Base-by-base conservation (phyloP, 2,113 vertebrate genomes). In the Crotalus horridus region DNA sequence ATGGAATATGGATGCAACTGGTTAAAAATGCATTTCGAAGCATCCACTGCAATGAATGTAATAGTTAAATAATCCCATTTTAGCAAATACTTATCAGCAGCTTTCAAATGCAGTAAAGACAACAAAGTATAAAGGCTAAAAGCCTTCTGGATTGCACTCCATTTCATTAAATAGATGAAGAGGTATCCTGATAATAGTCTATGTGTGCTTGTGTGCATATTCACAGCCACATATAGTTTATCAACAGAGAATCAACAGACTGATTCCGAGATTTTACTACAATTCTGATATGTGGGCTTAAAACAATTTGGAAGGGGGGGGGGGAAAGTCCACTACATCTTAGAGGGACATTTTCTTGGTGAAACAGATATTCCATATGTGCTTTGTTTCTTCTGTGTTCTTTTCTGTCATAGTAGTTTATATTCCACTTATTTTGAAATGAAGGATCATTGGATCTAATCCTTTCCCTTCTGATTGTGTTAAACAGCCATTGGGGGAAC, bases 1-100 rank as follows among this genome's bases (percentile, higher is more conserved):
- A 96, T 96, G 93, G 94, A 96, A 95, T 95, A 95, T 95, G 96
- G 96, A 97, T 95, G 94, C 92, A 56, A 95, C 96, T 95, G 96
- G 92, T 96, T 95, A 94, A 95, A 96, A 93, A 90, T 92, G 86
- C 33, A 87, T 88, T 95, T 96, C 91, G 89, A 87, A 89, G 93
- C 91, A 87, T 61, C 89, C 53, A 94, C 81, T 90, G 58, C 91
- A 95, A 64, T 93, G 93, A 93, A 90, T 17, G 85, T 90, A 94
- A 94, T 90, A 43, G 24, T 93, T 86, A 92, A 94, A 94, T 92
- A 92, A 93, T 29, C 24, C n/a, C 24, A 6, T 85, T 85, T 86
- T 85, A 85, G 43, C 23, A 58, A 58, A 56, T 58, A 29, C 54
- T n/a, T 86, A 58, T 12, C 24, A 46, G 39, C 1, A 85, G 54